These are phyloP conservation scores for Ailurus styani DNA, from an alignment of 2,113 vertebrate species.

Conservation along the genomic window DNA sequence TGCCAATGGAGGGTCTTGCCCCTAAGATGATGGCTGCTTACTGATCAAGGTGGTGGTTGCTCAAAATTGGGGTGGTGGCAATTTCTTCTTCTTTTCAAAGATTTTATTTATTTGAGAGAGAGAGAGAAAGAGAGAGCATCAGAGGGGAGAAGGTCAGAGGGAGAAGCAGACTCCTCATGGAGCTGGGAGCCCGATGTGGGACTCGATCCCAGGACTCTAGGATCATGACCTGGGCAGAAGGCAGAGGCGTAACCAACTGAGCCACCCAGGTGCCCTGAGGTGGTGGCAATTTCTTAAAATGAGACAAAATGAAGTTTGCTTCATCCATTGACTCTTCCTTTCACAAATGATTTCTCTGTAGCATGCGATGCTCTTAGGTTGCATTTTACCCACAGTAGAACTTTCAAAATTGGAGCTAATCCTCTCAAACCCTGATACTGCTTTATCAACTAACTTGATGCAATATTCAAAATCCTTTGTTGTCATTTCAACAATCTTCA, in stretches of 20 bases:
- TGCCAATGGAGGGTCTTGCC: neutral
- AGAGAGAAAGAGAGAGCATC: too few species aligned
- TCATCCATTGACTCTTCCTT: neutral
- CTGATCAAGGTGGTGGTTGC: neutral
- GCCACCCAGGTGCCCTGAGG: too few species aligned
- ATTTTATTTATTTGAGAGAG: too few species aligned
- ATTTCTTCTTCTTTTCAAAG: too few species aligned
- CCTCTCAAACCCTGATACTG: neutral
- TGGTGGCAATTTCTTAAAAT: neutral
- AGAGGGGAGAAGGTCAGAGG: too few species aligned
- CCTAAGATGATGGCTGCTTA: neutral
- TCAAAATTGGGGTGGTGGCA: neutral
- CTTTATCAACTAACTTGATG: neutral
- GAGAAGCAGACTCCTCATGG: too few species aligned
- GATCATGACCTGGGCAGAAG: too few species aligned
- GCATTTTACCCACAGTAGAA: neutral
- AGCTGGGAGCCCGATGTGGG: too few species aligned
- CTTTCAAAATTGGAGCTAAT: neutral
- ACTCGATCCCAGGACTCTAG: too few species aligned
- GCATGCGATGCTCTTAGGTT: neutral
- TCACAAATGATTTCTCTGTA: neutral
- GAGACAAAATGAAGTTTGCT: neutral
- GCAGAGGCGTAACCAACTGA: too few species aligned
- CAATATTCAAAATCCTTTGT: neutral
- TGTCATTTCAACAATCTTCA: neutral